Percentiles rank a stretch among this genome's conserved stretches.
Evolutionary conservation across 2,888 invertebrate genomes (phyloP).

Genomic region (Papilio protenor): DNA sequence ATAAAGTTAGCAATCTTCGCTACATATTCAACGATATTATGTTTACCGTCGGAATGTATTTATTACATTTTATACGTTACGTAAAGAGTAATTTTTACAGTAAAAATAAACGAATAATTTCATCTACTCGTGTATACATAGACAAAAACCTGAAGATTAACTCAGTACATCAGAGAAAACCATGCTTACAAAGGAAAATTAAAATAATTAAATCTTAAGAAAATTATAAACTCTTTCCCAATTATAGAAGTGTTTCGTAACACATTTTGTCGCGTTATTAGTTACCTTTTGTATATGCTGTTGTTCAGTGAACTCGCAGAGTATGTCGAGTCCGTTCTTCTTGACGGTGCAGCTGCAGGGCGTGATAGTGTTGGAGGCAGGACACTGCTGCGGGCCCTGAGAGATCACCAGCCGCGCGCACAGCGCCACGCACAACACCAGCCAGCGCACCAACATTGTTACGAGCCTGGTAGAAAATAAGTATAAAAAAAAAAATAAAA

Average conservation of each 20-base stretch:
- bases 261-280: background rate
- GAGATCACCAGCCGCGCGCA: slow-evolving; percentile 78
- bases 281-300: slow-evolving; percentile 87
- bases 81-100: background rate
- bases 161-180: no score
- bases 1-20: slow-evolving; percentile 5
- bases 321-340: slow-evolving; percentile 94
- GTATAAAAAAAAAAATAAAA: background rate
- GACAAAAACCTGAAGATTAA: no score
- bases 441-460: slow-evolving; percentile 82
- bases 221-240: no score
- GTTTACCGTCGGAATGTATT: background rate
- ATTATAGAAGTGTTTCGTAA: background rate
- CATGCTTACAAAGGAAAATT: no score
- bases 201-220: no score
- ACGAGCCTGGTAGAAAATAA: slow-evolving; percentile 42
- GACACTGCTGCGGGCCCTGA: slow-evolving; percentile 88
- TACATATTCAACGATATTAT: slow-evolving; percentile 5
- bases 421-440: slow-evolving; percentile 82
- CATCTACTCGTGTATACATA: no score
- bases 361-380: slow-evolving; percentile 88
- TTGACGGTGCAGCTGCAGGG: slow-evolving; percentile 94
- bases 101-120: background rate
- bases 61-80: background rate
- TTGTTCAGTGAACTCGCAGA: slow-evolving; percentile 94